Conservation (phyloP, 2,888 invertebrate species). For the Oligia strigilis region DNA sequence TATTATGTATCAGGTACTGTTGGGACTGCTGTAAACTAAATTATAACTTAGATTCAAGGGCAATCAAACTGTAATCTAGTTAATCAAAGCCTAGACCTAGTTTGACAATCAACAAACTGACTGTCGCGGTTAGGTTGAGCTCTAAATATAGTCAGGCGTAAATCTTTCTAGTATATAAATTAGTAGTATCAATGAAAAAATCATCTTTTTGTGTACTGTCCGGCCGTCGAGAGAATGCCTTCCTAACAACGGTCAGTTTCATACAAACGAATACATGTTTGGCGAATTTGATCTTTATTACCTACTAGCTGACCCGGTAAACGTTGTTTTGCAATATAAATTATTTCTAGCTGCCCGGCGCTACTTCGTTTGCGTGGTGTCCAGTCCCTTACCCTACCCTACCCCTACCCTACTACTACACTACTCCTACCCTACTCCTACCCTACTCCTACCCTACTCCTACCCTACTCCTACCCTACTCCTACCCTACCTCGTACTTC, state of each 20-base stretch:
- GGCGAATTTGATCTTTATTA: neutral
- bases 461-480: too few relatives aligned
- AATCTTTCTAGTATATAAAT: neutral
- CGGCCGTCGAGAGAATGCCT: too few relatives aligned
- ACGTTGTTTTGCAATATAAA: too few relatives aligned
- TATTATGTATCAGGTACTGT: neutral
- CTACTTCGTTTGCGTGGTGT: too few relatives aligned
- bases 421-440: too few relatives aligned
- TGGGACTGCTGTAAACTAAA: neutral
- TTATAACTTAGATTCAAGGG: conserved; percentile 17
- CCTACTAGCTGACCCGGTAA: too few relatives aligned
- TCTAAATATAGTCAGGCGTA: neutral
- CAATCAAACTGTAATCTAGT: conserved; percentile 24
- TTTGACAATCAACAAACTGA: conserved; percentile 31
- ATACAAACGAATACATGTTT: neutral
- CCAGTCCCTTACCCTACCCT: too few relatives aligned
- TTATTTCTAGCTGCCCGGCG: too few relatives aligned
- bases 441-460: too few relatives aligned
- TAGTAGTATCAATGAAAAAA: neutral
- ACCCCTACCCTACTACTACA: too few relatives aligned
- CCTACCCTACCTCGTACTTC: too few relatives aligned
- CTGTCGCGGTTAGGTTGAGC: neutral
- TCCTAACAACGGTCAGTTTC: neutral
- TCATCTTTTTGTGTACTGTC: too few relatives aligned
- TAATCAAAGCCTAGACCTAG: conserved; percentile 25